These are phyloP conservation scores for Leptatherina wallacei DNA, from an alignment of 2,797 vertebrate genomes.

Conservation along the genomic window DNA sequence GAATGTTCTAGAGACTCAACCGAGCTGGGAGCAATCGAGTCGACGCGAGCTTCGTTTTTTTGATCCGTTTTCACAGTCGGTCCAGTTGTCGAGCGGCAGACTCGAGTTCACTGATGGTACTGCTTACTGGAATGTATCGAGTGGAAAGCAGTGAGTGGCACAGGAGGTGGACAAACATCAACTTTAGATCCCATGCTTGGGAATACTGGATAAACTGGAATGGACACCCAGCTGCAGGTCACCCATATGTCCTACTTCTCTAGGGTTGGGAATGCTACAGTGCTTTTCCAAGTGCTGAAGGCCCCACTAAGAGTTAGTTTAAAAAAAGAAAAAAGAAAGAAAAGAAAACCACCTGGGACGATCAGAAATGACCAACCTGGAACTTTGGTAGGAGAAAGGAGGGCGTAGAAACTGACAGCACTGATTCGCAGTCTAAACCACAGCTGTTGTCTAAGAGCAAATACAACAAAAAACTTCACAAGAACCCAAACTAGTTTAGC, in stretches of 20 bases:
- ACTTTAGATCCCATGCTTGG: conserved; percentile 35
- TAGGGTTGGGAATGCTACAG: conserved; percentile 66
- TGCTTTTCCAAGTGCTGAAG: conserved; percentile 84
- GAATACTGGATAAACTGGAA: conserved; percentile 41
- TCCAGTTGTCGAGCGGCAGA: conserved; percentile 23
- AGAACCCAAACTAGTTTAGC: conserved; percentile 94
- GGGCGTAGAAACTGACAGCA: conserved; percentile 56
- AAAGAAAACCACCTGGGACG: conserved; percentile 74
- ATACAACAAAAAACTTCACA: conserved; percentile 89
- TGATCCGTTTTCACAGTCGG: conserved; percentile 11
- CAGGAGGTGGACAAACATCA: conserved; percentile 23
- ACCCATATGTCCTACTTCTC: conserved; percentile 11
- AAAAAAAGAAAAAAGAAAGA: conserved; percentile 55
- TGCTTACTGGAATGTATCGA: conserved; percentile 76
- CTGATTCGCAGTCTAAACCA: conserved; percentile 80
- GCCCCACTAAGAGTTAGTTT: conserved; percentile 77
- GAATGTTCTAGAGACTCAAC: conserved; percentile 63
- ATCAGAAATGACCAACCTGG: conserved; percentile 75
- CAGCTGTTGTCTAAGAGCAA: conserved; percentile 92
- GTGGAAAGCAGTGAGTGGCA: conserved; percentile 39
- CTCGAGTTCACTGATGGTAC: conserved; percentile 15
- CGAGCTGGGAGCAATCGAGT: conserved; percentile 3
- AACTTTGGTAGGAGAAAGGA: conserved; percentile 83
- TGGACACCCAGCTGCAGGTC: conserved; percentile 32
- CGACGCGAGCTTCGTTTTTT: not conserved